These are phyloP conservation scores for Crematogaster levior DNA, from an alignment of 2,888 invertebrate genomes.

Conservation along the genomic window DNA sequence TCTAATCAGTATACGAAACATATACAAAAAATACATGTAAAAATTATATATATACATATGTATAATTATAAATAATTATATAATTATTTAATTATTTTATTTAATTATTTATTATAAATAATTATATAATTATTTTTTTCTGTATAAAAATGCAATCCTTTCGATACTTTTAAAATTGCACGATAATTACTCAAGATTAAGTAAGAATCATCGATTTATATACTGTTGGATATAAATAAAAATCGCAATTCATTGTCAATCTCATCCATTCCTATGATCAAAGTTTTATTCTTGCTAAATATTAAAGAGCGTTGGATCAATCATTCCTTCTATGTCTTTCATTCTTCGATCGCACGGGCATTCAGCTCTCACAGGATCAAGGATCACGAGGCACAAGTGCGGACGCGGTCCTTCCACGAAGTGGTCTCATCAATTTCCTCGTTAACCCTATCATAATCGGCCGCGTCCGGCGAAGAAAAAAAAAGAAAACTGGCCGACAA, in stretches of 20 bases:
- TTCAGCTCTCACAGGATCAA: conserved; percentile 36
- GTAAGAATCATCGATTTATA: background rate
- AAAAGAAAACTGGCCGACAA: conserved; percentile 30
- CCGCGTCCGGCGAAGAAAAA: conserved; percentile 6
- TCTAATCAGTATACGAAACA: conserved; percentile 12
- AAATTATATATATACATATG: too few species aligned
- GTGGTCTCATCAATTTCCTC: conserved; percentile 51
- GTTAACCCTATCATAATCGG: conserved; percentile 53
- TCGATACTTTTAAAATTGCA: background rate
- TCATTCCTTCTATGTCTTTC: conserved; percentile 30
- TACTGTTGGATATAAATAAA: background rate
- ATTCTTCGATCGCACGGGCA: conserved; percentile 12
- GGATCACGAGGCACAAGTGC: conserved; percentile 48
- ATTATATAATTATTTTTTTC: too few species aligned
- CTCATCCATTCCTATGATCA: background rate
- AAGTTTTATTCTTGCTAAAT: conserved; percentile 7
- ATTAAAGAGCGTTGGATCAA: conserved; percentile 41
- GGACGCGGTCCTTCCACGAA: conserved; percentile 49
- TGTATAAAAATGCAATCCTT: background rate
- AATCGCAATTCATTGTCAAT: background rate
- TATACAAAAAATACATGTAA: too few species aligned
- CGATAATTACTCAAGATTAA: background rate
- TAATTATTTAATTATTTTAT: too few species aligned
- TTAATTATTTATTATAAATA: too few species aligned
- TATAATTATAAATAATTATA: too few species aligned